Percentiles rank a stretch among this genome's conserved stretches.
Conservation (phyloP, 1,140 invertebrate genomes). For the Cepaea nemoralis region DNA sequence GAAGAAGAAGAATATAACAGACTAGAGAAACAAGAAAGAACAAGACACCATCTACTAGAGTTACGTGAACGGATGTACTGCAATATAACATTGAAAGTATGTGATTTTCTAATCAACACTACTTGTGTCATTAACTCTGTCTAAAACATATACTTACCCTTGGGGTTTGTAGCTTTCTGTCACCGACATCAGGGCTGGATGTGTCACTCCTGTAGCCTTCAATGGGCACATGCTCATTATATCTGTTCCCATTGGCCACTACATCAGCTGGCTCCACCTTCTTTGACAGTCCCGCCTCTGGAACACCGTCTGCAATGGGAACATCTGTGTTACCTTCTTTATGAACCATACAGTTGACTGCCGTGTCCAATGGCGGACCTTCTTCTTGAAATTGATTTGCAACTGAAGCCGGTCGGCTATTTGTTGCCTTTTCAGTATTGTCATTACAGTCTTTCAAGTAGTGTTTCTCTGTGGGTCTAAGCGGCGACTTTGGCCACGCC, state of each 20-base stretch:
- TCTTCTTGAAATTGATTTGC: neutral
- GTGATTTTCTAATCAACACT: too few relatives aligned
- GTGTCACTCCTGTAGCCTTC: slow-evolving; percentile 70
- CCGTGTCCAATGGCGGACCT: neutral
- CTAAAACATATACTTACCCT: slow-evolving; percentile 12
- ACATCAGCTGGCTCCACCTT: neutral
- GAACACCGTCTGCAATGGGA: neutral
- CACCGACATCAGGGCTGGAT: neutral
- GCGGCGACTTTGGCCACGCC: slow-evolving; percentile 21
- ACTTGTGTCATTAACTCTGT: too few relatives aligned
- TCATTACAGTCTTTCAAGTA: slow-evolving; percentile 28
- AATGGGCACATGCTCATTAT: neutral
- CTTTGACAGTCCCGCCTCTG: neutral
- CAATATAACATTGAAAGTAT: too few relatives aligned
- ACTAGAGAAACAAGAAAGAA: neutral
- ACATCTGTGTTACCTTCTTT: neutral
- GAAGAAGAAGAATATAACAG: too few relatives aligned
- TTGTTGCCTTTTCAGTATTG: neutral
- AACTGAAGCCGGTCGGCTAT: neutral
- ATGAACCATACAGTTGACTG: neutral
- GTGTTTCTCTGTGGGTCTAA: neutral
- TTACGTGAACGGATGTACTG: too few relatives aligned
- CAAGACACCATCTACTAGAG: too few relatives aligned
- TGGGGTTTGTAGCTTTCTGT: neutral
- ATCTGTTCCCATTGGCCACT: neutral